Evolutionary conservation across 2,113 vertebrate species (phyloP), one percentile per base, ranked within the genome.

Genomic region (Cheirogaleus medius): DNA sequence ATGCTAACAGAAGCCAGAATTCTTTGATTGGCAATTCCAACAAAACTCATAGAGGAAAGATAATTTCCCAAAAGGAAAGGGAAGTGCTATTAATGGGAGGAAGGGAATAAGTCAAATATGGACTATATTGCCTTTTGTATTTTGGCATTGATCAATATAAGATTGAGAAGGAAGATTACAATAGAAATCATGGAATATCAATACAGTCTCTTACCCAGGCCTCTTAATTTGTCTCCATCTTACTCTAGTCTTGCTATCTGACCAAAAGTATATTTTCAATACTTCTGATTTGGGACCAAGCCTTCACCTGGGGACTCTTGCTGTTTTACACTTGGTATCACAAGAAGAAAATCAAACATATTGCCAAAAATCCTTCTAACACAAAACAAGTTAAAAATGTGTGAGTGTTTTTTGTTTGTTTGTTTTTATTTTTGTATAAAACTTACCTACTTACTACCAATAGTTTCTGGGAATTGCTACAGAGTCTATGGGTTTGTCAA

Each of bases 361-460:
- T 21, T 20, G 0, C 12, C 78, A 69, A 47, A 66, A 39, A 71
- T 2, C 3, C 29, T 76, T 92, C 15, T 54, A 52, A 32, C 11
- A 78, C 12, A 80, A 80, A 15, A 14, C 8, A 42, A 23, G 1
- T 1, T 69, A 8, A 83, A 87, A 44, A 63, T 13, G 3, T 73
- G 52, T 64, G 10, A 18, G 13, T 58, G 6, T 52, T 60, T 84
- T 81, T 68, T 76, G 29, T 73, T 80, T 21, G 2, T 34, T 69
- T 54, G 27, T 5, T n/a, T 86, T 92, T 17, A 27, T 39, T 76
- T 76, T 81, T 68, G 9, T 39, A 74, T 58, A 78, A 95, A 68
- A 76, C 23, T 44, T 77, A 82, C 37, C 29, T 44, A 39, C 23
- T 63, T 82, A 64, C 8, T 71, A 8, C 0, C 56, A 69, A 32